Conservation (phyloP, 2,113 vertebrate species). For the Sebastes schlegelii region DNA sequence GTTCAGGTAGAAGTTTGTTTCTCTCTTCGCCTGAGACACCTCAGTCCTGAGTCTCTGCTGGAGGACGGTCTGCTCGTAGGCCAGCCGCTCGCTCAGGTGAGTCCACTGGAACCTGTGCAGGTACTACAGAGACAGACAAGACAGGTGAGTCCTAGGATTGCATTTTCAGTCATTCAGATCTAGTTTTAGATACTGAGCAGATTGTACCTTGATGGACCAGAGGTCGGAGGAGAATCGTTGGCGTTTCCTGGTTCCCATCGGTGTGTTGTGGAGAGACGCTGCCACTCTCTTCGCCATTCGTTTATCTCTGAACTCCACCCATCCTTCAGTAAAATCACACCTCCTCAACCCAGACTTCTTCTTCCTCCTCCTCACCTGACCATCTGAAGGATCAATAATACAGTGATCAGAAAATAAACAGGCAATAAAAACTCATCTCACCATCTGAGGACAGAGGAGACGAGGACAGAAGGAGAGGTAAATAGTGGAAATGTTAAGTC, state of each 20-base stretch:
- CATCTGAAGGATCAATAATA: slow-evolving; percentile 53
- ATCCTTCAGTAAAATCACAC: slow-evolving; percentile 89
- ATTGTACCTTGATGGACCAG: slow-evolving; percentile 91
- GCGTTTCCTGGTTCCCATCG: slow-evolving; percentile 86
- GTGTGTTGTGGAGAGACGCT: slow-evolving; percentile 87
- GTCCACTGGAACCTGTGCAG: slow-evolving; percentile 93
- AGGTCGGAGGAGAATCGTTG: slow-evolving; percentile 87
- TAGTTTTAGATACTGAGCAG: too few species aligned
- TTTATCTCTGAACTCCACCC: slow-evolving; percentile 94
- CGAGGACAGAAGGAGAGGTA: neutral
- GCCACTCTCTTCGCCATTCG: slow-evolving; percentile 89
- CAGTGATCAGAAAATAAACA: neutral
- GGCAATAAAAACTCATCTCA: neutral
- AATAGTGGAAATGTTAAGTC: too few species aligned
- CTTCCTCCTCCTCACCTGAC: slow-evolving; percentile 80
- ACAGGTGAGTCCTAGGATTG: neutral
- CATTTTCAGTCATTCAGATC: too few species aligned
- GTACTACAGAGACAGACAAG: slow-evolving; percentile 79
- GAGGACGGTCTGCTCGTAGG: slow-evolving; percentile 89
- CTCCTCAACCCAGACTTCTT: slow-evolving; percentile 81
- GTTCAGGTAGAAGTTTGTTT: slow-evolving; percentile 91
- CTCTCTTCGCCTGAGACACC: slow-evolving; percentile 90
- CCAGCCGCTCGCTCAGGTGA: slow-evolving; percentile 91
- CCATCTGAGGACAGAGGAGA: neutral
- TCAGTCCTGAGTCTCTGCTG: slow-evolving; percentile 89